Conservation (phyloP, 2,113 vertebrate species). For the Vireo altiloquus region DNA sequence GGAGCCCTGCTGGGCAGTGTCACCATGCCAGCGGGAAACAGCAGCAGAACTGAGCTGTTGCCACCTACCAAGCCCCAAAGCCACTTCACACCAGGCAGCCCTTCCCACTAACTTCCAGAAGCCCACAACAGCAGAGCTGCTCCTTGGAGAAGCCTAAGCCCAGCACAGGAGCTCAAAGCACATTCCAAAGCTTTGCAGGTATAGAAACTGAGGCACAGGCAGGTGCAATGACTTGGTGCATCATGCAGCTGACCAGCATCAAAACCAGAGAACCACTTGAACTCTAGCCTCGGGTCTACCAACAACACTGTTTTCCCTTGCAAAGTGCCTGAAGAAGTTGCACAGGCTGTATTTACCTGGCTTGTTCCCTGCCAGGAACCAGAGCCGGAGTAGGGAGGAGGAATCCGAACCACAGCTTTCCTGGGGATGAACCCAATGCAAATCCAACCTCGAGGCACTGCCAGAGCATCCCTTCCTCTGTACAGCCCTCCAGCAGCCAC, state of each 20-base stretch:
- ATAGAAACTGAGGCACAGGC: background rate
- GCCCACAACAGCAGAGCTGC: rapidly evolving
- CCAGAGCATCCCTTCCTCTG: background rate
- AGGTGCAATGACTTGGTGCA: background rate
- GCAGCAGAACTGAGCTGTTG: background rate
- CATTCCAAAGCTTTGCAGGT: background rate
- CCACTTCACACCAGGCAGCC: background rate
- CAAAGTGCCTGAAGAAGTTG: background rate
- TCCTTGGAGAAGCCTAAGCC: background rate
- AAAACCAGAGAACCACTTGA: background rate
- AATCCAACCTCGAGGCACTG: background rate
- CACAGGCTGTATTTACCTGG: background rate
- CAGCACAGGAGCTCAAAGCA: background rate
- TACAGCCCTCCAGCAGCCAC: background rate
- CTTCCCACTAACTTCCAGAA: background rate
- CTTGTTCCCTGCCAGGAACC: background rate
- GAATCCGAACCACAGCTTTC: background rate
- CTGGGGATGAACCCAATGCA: background rate
- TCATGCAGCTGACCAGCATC: background rate
- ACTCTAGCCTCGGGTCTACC: background rate
- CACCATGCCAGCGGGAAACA: background rate
- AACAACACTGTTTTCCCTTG: background rate
- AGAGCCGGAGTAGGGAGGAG: background rate
- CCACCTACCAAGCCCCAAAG: background rate
- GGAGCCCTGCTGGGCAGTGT: background rate